phyloP scores from a whole-genome alignment of 2,113 vertebrate species.

The Urocolius indicus region DNA sequence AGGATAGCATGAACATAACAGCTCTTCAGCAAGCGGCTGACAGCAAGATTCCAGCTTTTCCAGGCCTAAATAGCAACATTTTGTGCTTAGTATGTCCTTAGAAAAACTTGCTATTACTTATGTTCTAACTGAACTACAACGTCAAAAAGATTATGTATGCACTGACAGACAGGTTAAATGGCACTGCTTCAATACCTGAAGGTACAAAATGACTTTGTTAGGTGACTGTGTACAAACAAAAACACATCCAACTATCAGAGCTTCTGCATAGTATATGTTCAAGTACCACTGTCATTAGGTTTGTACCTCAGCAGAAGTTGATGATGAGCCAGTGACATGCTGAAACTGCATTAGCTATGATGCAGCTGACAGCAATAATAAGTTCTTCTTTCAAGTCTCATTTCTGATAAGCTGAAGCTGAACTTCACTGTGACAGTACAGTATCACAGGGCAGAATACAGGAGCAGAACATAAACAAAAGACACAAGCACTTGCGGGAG shows the following conservation, averaged over 20 bases:
- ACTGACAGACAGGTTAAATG: not conserved
- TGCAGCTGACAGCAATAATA: conserved; percentile 14
- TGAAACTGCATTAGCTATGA: conserved; percentile 34
- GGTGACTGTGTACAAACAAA: conserved; percentile 10
- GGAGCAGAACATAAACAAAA: not conserved
- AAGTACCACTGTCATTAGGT: not conserved
- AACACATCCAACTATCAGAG: not conserved
- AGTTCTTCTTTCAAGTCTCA: conserved; percentile 16
- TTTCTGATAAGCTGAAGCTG: not conserved
- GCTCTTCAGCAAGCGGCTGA: not conserved
- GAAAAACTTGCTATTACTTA: not conserved
- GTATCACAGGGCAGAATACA: not conserved
- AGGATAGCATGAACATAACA: not conserved
- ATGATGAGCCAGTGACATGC: conserved; percentile 30
- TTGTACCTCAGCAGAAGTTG: conserved; percentile 51
- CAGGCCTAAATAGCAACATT: not conserved
- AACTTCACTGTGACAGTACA: not conserved
- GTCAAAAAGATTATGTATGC: not conserved
- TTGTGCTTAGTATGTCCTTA: not conserved
- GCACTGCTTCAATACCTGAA: not conserved
- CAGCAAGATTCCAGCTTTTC: not conserved
- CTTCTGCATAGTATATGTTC: not conserved
- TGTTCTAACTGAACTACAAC: not conserved
- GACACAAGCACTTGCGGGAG: not conserved
- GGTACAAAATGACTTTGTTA: not conserved